Conservation (phyloP, 2,113 vertebrate genomes). For the Muntiacus reevesi region DNA sequence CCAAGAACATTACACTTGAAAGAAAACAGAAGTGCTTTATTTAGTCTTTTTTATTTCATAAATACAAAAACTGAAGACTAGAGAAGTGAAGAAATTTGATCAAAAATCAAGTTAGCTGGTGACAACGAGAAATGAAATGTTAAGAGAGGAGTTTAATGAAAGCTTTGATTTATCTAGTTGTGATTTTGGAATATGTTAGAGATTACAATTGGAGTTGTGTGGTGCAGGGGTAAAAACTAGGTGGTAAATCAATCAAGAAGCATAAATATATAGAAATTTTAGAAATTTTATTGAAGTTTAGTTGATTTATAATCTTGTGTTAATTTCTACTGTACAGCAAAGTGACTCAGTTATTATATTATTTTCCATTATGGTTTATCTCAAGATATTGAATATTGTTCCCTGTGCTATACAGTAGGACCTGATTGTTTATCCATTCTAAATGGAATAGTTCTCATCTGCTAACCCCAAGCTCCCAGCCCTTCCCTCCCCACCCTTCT, state of each 20-base stretch:
- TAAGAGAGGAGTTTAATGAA: rapidly evolving
- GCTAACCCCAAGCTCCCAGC: neutral
- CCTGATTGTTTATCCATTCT: neutral
- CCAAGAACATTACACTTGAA: neutral
- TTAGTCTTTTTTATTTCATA: neutral
- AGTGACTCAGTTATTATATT: neutral
- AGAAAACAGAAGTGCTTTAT: neutral
- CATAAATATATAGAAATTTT: neutral
- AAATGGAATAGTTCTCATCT: neutral
- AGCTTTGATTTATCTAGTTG: no score
- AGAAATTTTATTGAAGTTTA: neutral
- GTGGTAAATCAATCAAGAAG: neutral
- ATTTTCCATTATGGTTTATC: neutral
- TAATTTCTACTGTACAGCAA: neutral
- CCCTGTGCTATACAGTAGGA: neutral
- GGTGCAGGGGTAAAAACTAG: no score
- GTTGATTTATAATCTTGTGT: neutral
- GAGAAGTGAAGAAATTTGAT: neutral
- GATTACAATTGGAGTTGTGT: neutral
- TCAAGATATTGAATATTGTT: neutral
- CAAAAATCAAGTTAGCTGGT: neutral
- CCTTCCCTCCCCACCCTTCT: neutral
- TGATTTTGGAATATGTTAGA: no score
- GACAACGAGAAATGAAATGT: neutral
- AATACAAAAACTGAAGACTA: neutral